Evolutionary conservation across 2,888 invertebrate genomes (phyloP).

Genomic region (Synergus umbraculus): DNA sequence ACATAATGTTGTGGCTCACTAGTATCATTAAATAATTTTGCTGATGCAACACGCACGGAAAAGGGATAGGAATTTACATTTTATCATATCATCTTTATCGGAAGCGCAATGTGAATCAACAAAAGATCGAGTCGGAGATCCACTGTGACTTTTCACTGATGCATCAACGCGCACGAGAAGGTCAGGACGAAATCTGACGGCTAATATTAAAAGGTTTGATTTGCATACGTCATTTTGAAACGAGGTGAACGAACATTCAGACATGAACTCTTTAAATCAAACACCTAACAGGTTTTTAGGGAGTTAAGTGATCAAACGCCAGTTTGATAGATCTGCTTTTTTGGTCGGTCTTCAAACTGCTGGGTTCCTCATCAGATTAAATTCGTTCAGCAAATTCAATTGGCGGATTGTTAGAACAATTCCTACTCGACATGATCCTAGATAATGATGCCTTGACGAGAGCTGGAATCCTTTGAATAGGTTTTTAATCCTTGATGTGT

Average conservation of each 20-base stretch:
- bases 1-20: background rate
- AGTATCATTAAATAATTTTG: constrained; percentile 21
- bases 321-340: background rate
- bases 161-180: background rate
- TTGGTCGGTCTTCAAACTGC: background rate
- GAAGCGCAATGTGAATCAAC: constrained; percentile 10
- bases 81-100: background rate
- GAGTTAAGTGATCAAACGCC: background rate
- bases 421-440: constrained; percentile 47
- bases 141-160: background rate
- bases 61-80: background rate
- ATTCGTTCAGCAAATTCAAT: constrained; percentile 65
- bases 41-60: background rate
- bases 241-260: background rate
- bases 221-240: constrained; percentile 47
- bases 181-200: constrained; percentile 5
- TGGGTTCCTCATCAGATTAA: constrained; percentile 41
- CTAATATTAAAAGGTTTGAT: constrained; percentile 49
- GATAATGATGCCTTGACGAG: constrained; percentile 42
- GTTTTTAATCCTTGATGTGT: background rate
- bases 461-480: background rate
- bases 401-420: constrained; percentile 62
- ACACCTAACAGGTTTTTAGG: background rate
- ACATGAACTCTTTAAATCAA: background rate
- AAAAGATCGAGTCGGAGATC: background rate